Conservation (phyloP, 2,888 invertebrate genomes). For the Lepidonotus clava region DNA sequence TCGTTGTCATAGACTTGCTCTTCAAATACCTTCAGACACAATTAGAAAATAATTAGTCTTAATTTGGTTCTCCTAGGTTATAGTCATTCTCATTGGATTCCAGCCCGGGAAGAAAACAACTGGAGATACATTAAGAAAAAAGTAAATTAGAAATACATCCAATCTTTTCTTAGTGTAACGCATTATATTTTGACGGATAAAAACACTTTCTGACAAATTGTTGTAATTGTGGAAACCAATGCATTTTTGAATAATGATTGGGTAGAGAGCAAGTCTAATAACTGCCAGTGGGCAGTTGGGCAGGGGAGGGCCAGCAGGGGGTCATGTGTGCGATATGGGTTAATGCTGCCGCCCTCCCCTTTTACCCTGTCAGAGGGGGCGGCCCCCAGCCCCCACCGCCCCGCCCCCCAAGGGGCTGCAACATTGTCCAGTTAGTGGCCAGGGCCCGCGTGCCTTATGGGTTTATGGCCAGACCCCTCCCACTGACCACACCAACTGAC, state of each 20-base stretch:
- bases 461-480: conserved; percentile 1
- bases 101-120: too few species aligned
- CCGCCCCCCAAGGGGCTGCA: neutral
- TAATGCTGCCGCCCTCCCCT: neutral
- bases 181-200: too few species aligned
- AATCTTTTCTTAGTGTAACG: too few species aligned
- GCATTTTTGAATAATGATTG: neutral
- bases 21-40: too few species aligned
- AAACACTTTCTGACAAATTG: too few species aligned
- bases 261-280: neutral
- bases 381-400: neutral
- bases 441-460: conserved; percentile 28
- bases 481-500: conserved; percentile 1
- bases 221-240: neutral
- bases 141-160: too few species aligned
- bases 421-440: conserved; percentile 13
- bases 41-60: too few species aligned
- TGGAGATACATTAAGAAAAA: too few species aligned
- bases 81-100: too few species aligned
- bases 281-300: neutral
- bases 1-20: too few species aligned
- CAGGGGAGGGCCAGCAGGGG: neutral
- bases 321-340: conserved; percentile 37
- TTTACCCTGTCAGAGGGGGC: neutral
- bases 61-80: too few species aligned